phyloP scores from a whole-genome alignment of 1,140 invertebrate genomes.

The Venturia canescens region DNA sequence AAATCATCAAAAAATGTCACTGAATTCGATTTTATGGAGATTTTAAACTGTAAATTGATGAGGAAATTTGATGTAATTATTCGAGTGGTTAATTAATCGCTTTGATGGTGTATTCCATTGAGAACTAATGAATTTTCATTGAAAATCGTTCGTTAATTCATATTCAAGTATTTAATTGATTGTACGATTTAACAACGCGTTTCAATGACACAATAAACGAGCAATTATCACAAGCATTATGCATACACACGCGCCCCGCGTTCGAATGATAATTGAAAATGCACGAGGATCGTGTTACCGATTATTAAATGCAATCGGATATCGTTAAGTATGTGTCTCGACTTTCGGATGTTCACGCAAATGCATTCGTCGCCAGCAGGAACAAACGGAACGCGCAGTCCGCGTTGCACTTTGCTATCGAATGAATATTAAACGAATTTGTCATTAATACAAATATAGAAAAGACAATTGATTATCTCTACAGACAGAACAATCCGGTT shows the following conservation, averaged over 20 bases:
- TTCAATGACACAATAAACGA: background rate
- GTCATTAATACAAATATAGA: background rate
- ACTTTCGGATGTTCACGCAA: slow-evolving; percentile 27
- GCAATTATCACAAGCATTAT: background rate
- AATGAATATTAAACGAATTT: background rate
- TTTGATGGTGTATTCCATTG: too few relatives aligned
- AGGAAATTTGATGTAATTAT: too few relatives aligned
- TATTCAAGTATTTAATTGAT: background rate
- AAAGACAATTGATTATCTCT: background rate
- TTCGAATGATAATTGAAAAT: slow-evolving; percentile 6
- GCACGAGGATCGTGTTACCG: slow-evolving; percentile 29
- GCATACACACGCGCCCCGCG: background rate
- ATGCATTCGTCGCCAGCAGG: background rate
- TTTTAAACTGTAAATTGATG: too few relatives aligned
- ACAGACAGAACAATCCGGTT: background rate
- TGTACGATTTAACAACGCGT: background rate
- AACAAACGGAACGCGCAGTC: background rate
- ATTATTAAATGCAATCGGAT: slow-evolving; percentile 49
- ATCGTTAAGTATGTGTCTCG: slow-evolving; percentile 35
- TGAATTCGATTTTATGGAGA: too few relatives aligned
- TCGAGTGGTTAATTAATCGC: too few relatives aligned
- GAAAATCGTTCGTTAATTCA: too few relatives aligned
- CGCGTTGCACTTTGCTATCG: background rate
- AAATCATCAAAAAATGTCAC: too few relatives aligned
- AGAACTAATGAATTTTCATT: too few relatives aligned